Percentiles rank a stretch among this genome's conserved stretches.
Evolutionary conservation across 2,113 vertebrate species (phyloP).

Genomic region (Calidris pygmaea): DNA sequence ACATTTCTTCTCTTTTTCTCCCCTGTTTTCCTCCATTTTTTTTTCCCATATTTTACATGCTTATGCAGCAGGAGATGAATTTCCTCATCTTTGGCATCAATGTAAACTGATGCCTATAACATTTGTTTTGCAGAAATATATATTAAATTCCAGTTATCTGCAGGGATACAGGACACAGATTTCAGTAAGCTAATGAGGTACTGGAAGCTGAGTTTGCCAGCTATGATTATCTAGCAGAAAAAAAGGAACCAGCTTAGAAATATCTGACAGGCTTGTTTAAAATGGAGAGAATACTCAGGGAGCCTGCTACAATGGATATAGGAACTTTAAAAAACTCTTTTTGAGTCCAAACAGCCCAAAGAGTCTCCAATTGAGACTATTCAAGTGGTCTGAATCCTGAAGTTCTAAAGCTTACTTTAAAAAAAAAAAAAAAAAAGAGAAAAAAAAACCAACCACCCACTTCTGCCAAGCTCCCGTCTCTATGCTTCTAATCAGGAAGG

Average conservation of each 20-base stretch:
- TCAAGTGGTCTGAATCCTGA: not conserved
- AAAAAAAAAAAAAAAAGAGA: not conserved
- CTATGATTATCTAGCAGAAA: not conserved
- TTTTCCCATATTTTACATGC: not conserved
- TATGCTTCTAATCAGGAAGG: not conserved
- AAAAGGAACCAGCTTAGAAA: not conserved
- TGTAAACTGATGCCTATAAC: not conserved
- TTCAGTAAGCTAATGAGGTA: conserved; percentile 33
- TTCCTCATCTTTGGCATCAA: conserved; percentile 25
- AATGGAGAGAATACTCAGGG: not conserved
- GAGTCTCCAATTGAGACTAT: not conserved
- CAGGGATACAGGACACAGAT: not conserved
- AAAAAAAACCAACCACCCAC: too few relatives aligned
- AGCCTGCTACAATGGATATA: not conserved
- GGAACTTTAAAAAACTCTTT: not conserved
- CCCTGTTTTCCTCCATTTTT: not conserved
- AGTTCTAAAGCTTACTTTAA: not conserved
- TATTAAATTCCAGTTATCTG: conserved; percentile 26
- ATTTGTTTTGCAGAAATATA: conserved; percentile 22
- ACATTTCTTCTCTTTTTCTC: not conserved
- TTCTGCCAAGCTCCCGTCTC: not conserved
- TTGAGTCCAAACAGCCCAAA: not conserved
- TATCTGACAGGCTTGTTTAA: conserved; percentile 30
- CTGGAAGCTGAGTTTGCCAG: not conserved
- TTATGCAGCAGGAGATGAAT: not conserved